phyloP scores from a whole-genome alignment of 2,888 invertebrate species.

The Lasius fuliginosus region DNA sequence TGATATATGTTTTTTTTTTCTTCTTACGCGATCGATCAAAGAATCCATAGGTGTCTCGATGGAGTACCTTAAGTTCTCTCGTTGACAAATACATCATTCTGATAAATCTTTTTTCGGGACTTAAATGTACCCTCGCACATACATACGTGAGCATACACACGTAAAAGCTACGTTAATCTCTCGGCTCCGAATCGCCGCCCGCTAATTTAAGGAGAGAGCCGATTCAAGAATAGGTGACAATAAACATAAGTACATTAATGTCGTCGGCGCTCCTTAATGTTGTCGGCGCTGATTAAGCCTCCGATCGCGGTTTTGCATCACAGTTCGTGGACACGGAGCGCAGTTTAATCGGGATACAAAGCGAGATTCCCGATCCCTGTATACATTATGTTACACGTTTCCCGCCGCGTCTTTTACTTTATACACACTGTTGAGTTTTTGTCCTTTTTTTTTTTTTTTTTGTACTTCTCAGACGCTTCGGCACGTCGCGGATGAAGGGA shows the following conservation, averaged over 20 bases:
- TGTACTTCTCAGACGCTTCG: conserved; percentile 67
- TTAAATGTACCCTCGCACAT: background rate
- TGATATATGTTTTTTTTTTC: background rate
- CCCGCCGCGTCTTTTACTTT: conserved; percentile 60
- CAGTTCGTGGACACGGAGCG: conserved; percentile 49
- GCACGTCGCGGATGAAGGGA: conserved; percentile 40
- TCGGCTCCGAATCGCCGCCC: conserved; percentile 17
- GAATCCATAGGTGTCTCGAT: background rate
- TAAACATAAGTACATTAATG: conserved; percentile 45
- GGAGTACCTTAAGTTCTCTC: background rate
- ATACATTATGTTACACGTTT: conserved; percentile 67
- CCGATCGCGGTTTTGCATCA: conserved; percentile 39
- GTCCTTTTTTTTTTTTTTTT: conserved; percentile 72
- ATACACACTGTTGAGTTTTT: conserved; percentile 61
- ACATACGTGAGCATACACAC: conserved; percentile 12
- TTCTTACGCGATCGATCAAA: background rate
- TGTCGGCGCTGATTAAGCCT: conserved; percentile 35
- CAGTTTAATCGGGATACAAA: conserved; percentile 44
- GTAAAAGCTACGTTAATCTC: background rate
- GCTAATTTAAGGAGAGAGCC: conserved; percentile 13
- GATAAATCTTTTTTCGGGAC: background rate
- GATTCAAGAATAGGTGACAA: conserved; percentile 33
- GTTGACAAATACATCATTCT: background rate
- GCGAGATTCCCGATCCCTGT: conserved; percentile 58
- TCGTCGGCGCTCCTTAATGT: background rate